These are phyloP conservation scores for Callopanchax toddi DNA, from an alignment of 2,113 vertebrate species.

Conservation along the genomic window DNA sequence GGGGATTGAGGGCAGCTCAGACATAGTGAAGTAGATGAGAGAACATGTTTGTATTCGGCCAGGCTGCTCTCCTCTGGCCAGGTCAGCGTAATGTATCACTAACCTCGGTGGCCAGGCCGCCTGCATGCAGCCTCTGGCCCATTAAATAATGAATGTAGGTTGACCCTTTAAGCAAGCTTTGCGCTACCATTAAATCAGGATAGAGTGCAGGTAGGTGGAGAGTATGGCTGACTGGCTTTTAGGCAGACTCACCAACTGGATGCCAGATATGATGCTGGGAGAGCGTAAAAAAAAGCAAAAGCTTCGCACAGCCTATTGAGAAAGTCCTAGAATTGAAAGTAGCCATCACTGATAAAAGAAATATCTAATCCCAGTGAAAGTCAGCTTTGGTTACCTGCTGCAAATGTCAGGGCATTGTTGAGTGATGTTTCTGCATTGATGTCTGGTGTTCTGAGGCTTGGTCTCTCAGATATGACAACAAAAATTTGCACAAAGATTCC, in stretches of 20 bases:
- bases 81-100: conserved; percentile 74
- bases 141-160: conserved; percentile 80
- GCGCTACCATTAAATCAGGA: conserved; percentile 55
- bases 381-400: conserved; percentile 38
- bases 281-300: conserved; percentile 40
- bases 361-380: conserved; percentile 54
- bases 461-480: conserved; percentile 13
- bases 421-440: conserved; percentile 36
- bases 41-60: conserved; percentile 69
- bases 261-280: conserved; percentile 38
- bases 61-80: conserved; percentile 61
- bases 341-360: conserved; percentile 47
- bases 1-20: conserved; percentile 58
- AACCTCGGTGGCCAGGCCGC: conserved; percentile 61
- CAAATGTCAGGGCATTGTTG: conserved; percentile 43
- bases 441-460: conserved; percentile 27
- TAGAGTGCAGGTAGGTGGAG: conserved; percentile 52
- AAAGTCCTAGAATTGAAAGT: conserved; percentile 48
- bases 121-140: conserved; percentile 73
- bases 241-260: no score
- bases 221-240: conserved; percentile 28
- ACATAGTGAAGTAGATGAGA: conserved; percentile 62
- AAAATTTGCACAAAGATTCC: background rate
- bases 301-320: conserved; percentile 55
- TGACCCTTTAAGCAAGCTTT: conserved; percentile 78